phyloP scores from a whole-genome alignment of 2,797 vertebrate genomes.

The Propithecus deckenii region DNA sequence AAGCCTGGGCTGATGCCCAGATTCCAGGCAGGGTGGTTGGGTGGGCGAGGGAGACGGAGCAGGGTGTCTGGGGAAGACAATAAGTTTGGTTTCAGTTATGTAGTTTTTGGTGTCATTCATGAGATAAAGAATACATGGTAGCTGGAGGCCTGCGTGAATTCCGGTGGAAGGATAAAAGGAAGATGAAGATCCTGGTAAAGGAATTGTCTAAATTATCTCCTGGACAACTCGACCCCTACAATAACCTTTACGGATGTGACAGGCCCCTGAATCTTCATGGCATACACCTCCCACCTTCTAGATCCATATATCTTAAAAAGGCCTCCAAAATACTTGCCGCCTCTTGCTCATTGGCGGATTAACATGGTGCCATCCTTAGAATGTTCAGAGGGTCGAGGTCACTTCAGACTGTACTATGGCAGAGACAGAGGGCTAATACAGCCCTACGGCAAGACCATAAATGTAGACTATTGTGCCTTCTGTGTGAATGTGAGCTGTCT shows the following conservation, averaged over 20 bases:
- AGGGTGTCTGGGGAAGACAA: neutral
- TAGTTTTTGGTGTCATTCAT: neutral
- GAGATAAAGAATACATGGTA: neutral
- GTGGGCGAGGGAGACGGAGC: neutral
- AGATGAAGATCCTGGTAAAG: neutral
- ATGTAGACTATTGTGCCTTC: neutral
- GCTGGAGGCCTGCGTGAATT: neutral
- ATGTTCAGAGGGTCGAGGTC: neutral
- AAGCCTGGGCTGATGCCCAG: neutral
- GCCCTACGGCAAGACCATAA: neutral
- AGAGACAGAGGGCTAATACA: neutral
- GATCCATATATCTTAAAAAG: neutral
- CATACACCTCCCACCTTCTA: neutral
- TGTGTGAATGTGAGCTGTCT: neutral
- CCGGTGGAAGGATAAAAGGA: neutral
- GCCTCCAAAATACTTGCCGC: neutral
- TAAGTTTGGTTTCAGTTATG: neutral
- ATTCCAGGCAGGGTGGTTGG: neutral
- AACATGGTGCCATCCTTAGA: neutral
- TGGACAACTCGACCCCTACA: neutral
- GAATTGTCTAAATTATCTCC: neutral
- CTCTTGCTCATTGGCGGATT: neutral
- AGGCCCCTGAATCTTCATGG: neutral
- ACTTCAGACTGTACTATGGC: neutral
- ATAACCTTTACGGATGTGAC: neutral